Base-by-base conservation (phyloP, 2,113 vertebrate genomes). In the Dipodomys spectabilis region DNA sequence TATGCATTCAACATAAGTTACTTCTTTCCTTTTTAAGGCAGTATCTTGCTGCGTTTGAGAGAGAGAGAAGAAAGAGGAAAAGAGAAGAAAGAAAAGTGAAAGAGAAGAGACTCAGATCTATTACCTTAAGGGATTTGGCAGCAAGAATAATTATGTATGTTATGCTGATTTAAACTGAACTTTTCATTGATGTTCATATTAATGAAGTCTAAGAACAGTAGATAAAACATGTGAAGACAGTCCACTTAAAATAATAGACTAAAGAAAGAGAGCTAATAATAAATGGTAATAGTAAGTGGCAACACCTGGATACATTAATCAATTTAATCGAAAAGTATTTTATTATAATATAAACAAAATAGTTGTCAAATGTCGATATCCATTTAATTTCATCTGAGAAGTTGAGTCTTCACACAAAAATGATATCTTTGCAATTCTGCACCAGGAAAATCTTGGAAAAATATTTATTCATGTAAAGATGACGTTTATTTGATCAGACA, bases 401-500 rank as follows among this genome's bases (percentile, higher is more conserved):
- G 20, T 60, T 67, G 19, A 13, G 72, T 11, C 9, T 30, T 78
- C 32, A 22, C 30, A 23, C 16, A 72, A 4, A 25, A 57, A 84
- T 1, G 15, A 79, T 45, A 20, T 15, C 9, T 44, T 44, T 62
- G 23, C 32, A 88, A 45, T 3, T 20, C 0, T 45, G 0, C 19
- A 27, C 19, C 8, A 71, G 35, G 25, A 62, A 75, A 82, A 28
- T 65, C 1, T 5, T 30, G 25, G 22, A 22, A 22, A n/a, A 72
- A 28, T 5, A n/a, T n/a, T 19, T 57, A 10, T 57, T 4, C 53
- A 57, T 57, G 15, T 57, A 57, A 57, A 15, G 53, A 18, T 57
- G 53, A 57, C 94, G 78, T 84, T 97, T 3, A 78, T 95, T 0
- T 94, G 82, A 22, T 96, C 97, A 2, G 93, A 97, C 68, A 96